Base-by-base conservation (phyloP, 2,888 invertebrate genomes). In the Eristalinus aeneus region DNA sequence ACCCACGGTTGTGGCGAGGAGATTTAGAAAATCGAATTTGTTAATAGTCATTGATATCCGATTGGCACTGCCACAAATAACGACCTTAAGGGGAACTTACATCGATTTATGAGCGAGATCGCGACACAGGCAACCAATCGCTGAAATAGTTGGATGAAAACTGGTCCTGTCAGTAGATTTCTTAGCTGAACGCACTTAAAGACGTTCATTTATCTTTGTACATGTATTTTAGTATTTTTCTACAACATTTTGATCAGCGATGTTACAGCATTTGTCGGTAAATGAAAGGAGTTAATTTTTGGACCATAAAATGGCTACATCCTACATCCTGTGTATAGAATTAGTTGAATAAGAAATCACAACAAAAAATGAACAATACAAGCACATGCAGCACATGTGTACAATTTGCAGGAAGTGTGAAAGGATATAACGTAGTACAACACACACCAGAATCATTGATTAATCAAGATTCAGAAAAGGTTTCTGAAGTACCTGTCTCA, bases 401-500 rank as follows among this genome's bases (percentile, higher is more conserved):
- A 46, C 46, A 46, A 46, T 16, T 46, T 16, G 46, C 8, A 46
- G 46, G 1, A 46, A 46, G 16, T 46, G 27, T 27, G 27, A 5
- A 5, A 8, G 46, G n/a, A 16, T 16, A 46, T 46, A 16, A 4
- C 6, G 46, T 2, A 16, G 16, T 46, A 16, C 46, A 46, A n/a
- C 53, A 23, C 27, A 3, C 61, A 61, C 22, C 54, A 20, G 16
- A 16, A 46, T 46, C 16, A 63, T 69, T 77, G 77, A 77, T 77
- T 77, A 77, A 77, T 77, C 63, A 69, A 69, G 54, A 34, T 31
- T 27, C 64, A 56, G 27, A 20, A 16, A 65, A 58, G 58, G 46
- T 65, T 65, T 58, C 64, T 36, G 64, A 72, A 65, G 78, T 72
- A 65, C 58, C 64, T 53, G 58, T 53, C 71, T 22, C 34, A 72